Base-by-base conservation (phyloP, 2,113 vertebrate genomes). In the Rhipidura dahli region DNA sequence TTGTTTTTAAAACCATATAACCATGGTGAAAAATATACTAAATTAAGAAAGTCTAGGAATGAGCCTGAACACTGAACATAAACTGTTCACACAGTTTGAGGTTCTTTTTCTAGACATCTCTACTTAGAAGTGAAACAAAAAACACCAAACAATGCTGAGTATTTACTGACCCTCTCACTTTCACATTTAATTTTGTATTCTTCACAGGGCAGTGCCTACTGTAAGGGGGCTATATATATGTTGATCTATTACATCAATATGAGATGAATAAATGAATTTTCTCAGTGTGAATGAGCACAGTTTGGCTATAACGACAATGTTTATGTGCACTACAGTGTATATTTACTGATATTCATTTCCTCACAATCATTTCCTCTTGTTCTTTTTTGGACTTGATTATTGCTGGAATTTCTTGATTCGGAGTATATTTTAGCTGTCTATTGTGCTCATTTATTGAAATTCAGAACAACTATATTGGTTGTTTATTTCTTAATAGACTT, bases 401-500 rank as follows among this genome's bases (percentile, higher is more conserved):
- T 70, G 9, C 49, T 78, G 51, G 75, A 47, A 39, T 81, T 73
- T 39, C 64, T 81, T 77, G 68, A 86, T 86, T 60, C 33, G 59
- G n/a, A 65, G 4, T 81, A 19, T 81, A 47, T 86, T 69, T 83
- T 37, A 77, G 19, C 64, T 87, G 18, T 85, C 22, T 79, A 26
- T 63, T 90, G 51, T 82, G 51, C 18, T 93, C 54, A 73, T 83
- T 83, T 83, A 65, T 50, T 87, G 50, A 69, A 70, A 87, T 95
- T 91, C 42, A 68, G 51, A 75, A 24, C 35, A 89, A 81, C 17
- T 83, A 11, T 70, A 63, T 18, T 83, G 10, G 42, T 75, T 83
- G 30, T 26, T 85, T 87, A 37, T 87, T 71, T 78, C 35, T 75
- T 78, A 61, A 71, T 14, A 44, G 39, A 6, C 51, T 54, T 65